Evolutionary conservation across 2,113 vertebrate species (phyloP), one percentile per base, ranked within the genome.

Genomic region (Maccullochella peelii): DNA sequence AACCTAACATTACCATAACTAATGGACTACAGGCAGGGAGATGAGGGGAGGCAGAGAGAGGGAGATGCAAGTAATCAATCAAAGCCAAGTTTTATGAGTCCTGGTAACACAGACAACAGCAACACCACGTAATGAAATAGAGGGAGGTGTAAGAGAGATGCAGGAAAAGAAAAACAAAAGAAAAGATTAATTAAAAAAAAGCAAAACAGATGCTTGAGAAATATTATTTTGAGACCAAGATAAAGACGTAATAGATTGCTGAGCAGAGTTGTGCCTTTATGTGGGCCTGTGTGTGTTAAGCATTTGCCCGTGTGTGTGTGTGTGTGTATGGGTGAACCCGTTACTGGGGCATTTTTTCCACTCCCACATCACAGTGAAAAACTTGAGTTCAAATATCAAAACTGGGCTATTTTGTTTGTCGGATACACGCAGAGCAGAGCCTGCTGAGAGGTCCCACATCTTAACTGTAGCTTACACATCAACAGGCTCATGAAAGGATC

Each of bases 1-100:
- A 90, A 88, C 84, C 80, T 52, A 79, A 81, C 78, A 91, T 89
- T 92, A 90, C 76, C 72, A 90, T 84, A 91, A 88, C 78, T 91
- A 90, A 90, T 91, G 77, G 82, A 70, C 72, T 89, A 84, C 75
- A 73, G 36, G 61, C 70, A 61, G 16, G 23, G 8, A 82, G 68
- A 63, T 52, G 70, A 86, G 27, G 59, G 16, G 66, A 70, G 42
- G 15, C 69, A 67, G 20, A 42, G n/a, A 49, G 52, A 73, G 9
- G 76, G 57, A 75, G 76, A 84, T 71, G 27, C 50, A 65, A 54
- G 65, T 74, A 49, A 89, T 91, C 87, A 88, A 84, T 91, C 87
- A 89, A 85, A 75, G 74, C 27, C 33, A 52, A 25, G 25, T 84
- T 86, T 73, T 75, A 82, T 82, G 71, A 88, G 38, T 10, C 4